Evolutionary conservation across 2,888 invertebrate species (phyloP).

Genomic region (Folsomia candida): DNA sequence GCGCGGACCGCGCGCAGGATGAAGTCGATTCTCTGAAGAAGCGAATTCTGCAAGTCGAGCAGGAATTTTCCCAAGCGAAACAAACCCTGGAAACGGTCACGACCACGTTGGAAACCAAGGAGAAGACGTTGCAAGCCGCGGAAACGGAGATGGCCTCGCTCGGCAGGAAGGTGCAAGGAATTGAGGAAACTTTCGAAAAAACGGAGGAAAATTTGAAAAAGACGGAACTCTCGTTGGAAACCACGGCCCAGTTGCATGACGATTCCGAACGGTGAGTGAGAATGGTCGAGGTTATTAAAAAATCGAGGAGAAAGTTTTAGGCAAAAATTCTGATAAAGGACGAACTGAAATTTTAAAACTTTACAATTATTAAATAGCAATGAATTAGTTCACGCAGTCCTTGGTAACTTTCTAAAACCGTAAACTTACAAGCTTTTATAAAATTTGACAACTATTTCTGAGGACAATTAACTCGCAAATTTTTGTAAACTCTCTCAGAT

Average conservation of each 20-base stretch:
- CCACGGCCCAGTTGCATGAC: constrained; percentile 63
- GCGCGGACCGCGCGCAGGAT: constrained; percentile 65
- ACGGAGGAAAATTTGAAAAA: constrained; percentile 60
- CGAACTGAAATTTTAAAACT: not conserved
- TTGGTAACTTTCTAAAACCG: too few species aligned
- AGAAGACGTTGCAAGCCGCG: constrained; percentile 68
- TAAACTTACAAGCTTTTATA: too few species aligned
- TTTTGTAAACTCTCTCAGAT: too few species aligned
- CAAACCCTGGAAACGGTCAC: constrained; percentile 86
- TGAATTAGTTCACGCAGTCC: too few species aligned
- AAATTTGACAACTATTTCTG: too few species aligned
- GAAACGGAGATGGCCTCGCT: constrained; percentile 61
- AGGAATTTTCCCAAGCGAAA: constrained; percentile 85
- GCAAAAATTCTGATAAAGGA: too few species aligned
- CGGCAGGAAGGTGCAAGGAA: constrained; percentile 60
- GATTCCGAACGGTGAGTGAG: constrained; percentile 64
- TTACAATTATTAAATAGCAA: too few species aligned
- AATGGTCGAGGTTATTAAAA: too few species aligned
- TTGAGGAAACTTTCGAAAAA: constrained; percentile 63
- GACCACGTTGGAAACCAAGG: constrained; percentile 89
- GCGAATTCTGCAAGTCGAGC: constrained; percentile 91
- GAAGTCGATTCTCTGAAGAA: constrained; percentile 93
- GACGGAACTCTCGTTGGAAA: constrained; percentile 61
- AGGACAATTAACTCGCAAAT: too few species aligned
- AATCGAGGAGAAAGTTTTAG: too few species aligned